Conservation (phyloP, 2,888 invertebrate species). For the Scaeva pyrastri region DNA sequence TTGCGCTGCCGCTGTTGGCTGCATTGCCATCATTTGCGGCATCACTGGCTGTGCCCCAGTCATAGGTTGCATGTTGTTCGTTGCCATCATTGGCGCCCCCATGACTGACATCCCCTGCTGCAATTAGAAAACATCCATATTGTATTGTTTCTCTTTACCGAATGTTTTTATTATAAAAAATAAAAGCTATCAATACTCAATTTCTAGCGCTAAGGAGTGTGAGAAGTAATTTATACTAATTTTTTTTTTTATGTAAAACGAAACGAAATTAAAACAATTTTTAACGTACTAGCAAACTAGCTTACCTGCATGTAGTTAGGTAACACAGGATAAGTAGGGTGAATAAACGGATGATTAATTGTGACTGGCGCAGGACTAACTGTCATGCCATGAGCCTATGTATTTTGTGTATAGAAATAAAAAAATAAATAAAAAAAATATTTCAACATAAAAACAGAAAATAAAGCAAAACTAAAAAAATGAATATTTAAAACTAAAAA, state of each 20-base stretch:
- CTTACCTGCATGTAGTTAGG: slow-evolving; percentile 85
- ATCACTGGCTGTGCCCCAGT: slow-evolving; percentile 82
- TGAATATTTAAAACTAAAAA: slow-evolving; percentile 53
- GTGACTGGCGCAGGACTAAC: slow-evolving; percentile 85
- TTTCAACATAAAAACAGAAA: slow-evolving; percentile 74
- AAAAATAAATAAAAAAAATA: slow-evolving; percentile 73
- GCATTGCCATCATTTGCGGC: slow-evolving; percentile 76
- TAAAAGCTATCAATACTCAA: slow-evolving; percentile 49
- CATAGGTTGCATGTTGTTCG: slow-evolving; percentile 82
- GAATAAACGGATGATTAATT: slow-evolving; percentile 85
- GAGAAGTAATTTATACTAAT: slow-evolving; percentile 18
- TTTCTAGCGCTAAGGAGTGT: slow-evolving; percentile 31
- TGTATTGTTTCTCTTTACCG: background rate
- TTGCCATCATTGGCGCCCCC: slow-evolving; percentile 83
- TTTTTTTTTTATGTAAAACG: slow-evolving; percentile 1
- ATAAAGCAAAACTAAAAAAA: slow-evolving; percentile 66
- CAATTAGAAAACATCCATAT: slow-evolving; percentile 51
- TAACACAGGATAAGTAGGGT: slow-evolving; percentile 84
- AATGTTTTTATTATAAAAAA: slow-evolving; percentile 23
- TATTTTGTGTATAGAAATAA: slow-evolving; percentile 76
- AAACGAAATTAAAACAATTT: slow-evolving; percentile 42
- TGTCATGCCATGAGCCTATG: slow-evolving; percentile 85
- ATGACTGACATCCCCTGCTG: slow-evolving; percentile 84
- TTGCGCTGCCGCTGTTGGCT: slow-evolving; percentile 79
- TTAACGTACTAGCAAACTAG: slow-evolving; percentile 73